A percentile compares a stretch with the other conserved stretches of the same genome.
phyloP scores from a whole-genome alignment of 2,888 invertebrate species.

The Pseudococcus longispinus region DNA sequence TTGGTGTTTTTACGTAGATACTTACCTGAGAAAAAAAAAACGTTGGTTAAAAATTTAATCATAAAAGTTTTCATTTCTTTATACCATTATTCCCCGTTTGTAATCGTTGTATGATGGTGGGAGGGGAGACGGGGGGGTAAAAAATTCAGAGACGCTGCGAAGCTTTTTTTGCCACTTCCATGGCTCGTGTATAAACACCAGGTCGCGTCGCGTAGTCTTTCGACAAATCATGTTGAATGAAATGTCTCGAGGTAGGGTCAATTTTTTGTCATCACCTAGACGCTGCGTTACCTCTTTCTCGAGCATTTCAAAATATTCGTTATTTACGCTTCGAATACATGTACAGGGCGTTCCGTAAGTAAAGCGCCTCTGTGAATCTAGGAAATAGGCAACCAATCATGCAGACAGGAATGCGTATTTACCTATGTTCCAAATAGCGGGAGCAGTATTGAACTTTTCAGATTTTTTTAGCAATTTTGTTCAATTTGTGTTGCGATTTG shows the following conservation, averaged over 20 bases:
- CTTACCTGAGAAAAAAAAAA: not conserved
- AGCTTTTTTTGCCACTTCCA: not conserved
- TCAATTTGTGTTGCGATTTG: too few species aligned
- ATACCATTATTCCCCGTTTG: not conserved
- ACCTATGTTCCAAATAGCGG: too few species aligned
- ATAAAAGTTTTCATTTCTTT: not conserved
- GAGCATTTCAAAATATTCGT: too few species aligned
- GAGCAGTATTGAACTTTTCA: too few species aligned
- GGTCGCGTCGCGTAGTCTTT: not conserved
- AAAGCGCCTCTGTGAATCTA: too few species aligned
- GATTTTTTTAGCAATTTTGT: too few species aligned
- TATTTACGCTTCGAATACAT: too few species aligned
- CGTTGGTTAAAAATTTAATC: slow-evolving; percentile 5
- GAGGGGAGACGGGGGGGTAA: not conserved
- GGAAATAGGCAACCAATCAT: too few species aligned
- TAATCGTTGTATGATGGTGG: not conserved
- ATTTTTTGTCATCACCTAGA: not conserved
- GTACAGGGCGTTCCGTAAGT: too few species aligned
- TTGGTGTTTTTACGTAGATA: not conserved
- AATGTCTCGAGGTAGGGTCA: not conserved
- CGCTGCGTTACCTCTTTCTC: too few species aligned
- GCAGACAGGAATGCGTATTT: too few species aligned
- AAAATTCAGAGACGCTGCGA: not conserved
- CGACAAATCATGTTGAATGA: not conserved
- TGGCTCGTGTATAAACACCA: too few species aligned